Conservation (phyloP, 2,888 invertebrate genomes). For the Harpagoxenus sublaevis region DNA sequence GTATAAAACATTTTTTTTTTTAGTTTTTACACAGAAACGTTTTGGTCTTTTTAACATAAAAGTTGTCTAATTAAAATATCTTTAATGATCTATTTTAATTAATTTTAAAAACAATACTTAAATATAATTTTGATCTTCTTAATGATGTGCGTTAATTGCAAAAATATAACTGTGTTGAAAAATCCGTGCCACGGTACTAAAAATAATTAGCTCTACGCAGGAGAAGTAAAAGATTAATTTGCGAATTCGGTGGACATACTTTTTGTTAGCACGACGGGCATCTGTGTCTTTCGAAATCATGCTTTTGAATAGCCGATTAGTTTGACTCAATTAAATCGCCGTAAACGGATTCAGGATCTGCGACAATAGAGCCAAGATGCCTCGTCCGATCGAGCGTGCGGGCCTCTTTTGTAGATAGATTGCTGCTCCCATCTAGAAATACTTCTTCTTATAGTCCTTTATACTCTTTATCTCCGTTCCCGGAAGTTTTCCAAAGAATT, state of each 20-base stretch:
- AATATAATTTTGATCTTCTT: neutral
- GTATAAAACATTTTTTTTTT: neutral
- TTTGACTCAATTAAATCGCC: conserved; percentile 65
- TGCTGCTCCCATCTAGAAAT: conserved; percentile 42
- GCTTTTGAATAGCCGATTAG: conserved; percentile 61
- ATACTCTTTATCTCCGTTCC: conserved; percentile 65
- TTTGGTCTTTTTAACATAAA: neutral
- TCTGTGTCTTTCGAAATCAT: conserved; percentile 44
- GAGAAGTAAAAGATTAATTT: conserved; percentile 5
- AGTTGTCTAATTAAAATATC: neutral
- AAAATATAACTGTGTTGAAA: neutral
- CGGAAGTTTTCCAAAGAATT: conserved; percentile 65
- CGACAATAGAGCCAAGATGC: conserved; percentile 60
- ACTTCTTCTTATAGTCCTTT: conserved; percentile 69
- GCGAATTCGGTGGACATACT: neutral
- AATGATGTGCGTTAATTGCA: neutral
- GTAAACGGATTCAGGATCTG: conserved; percentile 65
- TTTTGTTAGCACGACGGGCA: conserved; percentile 11
- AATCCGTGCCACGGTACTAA: neutral
- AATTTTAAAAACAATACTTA: neutral
- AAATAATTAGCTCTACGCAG: neutral
- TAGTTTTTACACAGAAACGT: neutral
- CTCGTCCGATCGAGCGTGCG: conserved; percentile 60
- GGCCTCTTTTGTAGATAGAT: conserved; percentile 56
- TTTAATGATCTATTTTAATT: neutral